These are phyloP conservation scores for Oreochromis niloticus DNA, from an alignment of 2,113 vertebrate genomes.

Conservation along the genomic window DNA sequence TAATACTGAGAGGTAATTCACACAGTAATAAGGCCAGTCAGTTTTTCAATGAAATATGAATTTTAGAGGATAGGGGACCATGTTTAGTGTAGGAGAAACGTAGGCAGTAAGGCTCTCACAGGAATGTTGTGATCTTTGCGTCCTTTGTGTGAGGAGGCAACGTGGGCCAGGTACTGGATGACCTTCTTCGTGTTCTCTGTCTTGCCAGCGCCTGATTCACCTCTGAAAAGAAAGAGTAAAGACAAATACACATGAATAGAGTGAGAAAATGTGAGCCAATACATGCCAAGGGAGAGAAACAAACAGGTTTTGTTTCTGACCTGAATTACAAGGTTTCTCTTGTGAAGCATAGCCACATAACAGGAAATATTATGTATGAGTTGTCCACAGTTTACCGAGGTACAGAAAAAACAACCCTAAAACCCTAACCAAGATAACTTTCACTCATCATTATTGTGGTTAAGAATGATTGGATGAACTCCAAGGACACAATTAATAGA, in stretches of 20 bases:
- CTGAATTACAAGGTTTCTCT: neutral
- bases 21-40: neutral
- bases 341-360: neutral
- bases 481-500: neutral
- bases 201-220: conserved; percentile 94
- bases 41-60: neutral
- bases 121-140: conserved; percentile 89
- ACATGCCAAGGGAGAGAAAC: neutral
- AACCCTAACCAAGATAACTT: neutral
- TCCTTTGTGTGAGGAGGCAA: conserved; percentile 94
- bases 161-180: conserved; percentile 93
- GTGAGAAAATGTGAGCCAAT: neutral
- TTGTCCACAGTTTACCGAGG: neutral
- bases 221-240: conserved; percentile 67
- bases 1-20: neutral
- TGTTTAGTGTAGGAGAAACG: neutral
- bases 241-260: neutral
- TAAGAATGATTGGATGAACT: neutral
- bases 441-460: neutral
- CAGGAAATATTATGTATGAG: neutral
- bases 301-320: neutral
- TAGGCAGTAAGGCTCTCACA: conserved; percentile 51
- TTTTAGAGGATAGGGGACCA: neutral
- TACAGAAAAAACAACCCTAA: neutral
- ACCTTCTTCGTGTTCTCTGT: conserved; percentile 97